Base-by-base conservation (phyloP, 2,888 invertebrate genomes). In the Strigamia transsilvanica region DNA sequence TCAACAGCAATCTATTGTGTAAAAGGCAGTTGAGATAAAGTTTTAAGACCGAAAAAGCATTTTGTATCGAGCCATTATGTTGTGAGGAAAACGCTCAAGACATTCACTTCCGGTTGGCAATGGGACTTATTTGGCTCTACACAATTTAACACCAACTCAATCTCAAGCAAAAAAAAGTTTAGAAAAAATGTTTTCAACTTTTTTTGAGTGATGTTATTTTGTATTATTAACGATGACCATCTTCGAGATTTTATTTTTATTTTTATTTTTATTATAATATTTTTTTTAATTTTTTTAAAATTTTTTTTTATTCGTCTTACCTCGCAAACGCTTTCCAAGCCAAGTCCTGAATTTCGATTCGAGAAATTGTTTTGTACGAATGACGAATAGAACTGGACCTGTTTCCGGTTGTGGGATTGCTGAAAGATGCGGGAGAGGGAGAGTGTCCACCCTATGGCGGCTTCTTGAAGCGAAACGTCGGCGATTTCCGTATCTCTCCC, bases 1-100 rank as follows among this genome's bases (percentile, higher is more conserved):
- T 66, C 61, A 66, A 66, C 61, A 66, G 61, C 61, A 66, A 66
- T 66, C 61, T 66, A 66, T 66, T 66, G 61, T 66, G 61, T 66
- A 66, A 66, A 66, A 66, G 61, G 61, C 61, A 66, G 61, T 66
- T 66, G 61, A 23, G 61, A 66, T 66, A 66, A 66, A 66, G 61
- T 66, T 66, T 66, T 66, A 66, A 66, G 61, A 66, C 61, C 61
- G 21, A 66, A 66, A 38, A 66, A 66, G 61, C 61, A 66, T 66
- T 66, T 66, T 66, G 61, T 66, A 66, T 66, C 61, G 61, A 66
- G 61, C 61, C 61, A 66, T 66, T 66, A 66, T 66, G 61, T 66
- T 21, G 51, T 51, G 61, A 66, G 61, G 61, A 66, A 66, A 66
- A 66, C 61, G 61, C 61, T 66, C 61, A 66, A 23, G 61, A 66